Evolutionary conservation across 1,140 invertebrate genomes (phyloP).

Genomic region (Drosophila santomea): DNA sequence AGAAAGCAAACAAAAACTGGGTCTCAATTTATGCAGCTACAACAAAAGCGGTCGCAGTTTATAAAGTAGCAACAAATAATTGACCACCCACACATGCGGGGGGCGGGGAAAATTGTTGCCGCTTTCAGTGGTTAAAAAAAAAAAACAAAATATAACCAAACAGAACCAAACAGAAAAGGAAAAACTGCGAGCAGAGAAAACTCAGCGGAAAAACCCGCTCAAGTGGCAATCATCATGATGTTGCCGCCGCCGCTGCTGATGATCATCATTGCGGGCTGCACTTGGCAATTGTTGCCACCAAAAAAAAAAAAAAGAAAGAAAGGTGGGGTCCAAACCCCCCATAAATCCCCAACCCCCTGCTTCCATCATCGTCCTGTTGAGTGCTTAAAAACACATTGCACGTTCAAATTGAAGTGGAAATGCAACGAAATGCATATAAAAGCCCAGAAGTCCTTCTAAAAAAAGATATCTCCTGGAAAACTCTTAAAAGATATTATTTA

Average conservation of each 20-base stretch:
- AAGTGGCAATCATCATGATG: slow-evolving; percentile 75
- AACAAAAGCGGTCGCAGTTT: slow-evolving; percentile 49
- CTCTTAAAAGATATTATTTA: neutral
- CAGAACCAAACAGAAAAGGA: neutral
- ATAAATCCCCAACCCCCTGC: neutral
- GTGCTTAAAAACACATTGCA: slow-evolving; percentile 80
- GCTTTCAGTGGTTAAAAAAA: slow-evolving; percentile 13
- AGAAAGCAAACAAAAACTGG: neutral
- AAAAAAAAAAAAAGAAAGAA: neutral
- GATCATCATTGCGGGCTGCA: slow-evolving; percentile 55
- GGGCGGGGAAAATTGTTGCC: neutral
- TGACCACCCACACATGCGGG: slow-evolving; percentile 49
- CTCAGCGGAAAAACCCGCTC: slow-evolving; percentile 55
- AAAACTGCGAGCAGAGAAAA: slow-evolving; percentile 11
- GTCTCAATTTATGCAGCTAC: slow-evolving; percentile 28
- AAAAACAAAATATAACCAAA: neutral
- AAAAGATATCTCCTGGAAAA: slow-evolving; percentile 24
- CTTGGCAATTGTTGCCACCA: slow-evolving; percentile 74
- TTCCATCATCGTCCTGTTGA: slow-evolving; percentile 1
- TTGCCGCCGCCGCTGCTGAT: slow-evolving; percentile 25
- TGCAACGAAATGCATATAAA: slow-evolving; percentile 69
- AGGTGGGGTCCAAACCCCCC: neutral
- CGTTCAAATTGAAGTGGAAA: slow-evolving; percentile 79
- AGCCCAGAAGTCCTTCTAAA: slow-evolving; percentile 5
- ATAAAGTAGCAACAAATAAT: slow-evolving; percentile 80